Evolutionary conservation across 1,140 invertebrate species (phyloP).

Genomic region (Hypothenemus hampei): DNA sequence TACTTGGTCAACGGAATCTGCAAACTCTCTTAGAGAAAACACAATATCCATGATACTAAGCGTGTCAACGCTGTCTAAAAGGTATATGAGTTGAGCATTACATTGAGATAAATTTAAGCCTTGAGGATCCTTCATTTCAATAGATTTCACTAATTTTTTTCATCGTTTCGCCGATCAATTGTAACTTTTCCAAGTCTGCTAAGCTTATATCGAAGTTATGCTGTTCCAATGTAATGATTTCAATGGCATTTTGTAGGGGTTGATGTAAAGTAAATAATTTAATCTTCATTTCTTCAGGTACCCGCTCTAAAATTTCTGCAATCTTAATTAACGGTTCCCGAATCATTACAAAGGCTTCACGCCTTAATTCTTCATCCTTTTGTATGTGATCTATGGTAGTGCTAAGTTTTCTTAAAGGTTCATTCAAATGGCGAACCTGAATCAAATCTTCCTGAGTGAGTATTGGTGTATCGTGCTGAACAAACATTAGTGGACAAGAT

Average conservation of each 20-base stretch:
- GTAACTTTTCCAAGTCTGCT: slow-evolving; percentile 23
- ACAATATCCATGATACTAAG: slow-evolving; percentile 21
- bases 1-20: slow-evolving; percentile 16
- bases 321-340: slow-evolving; percentile 30
- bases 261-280: slow-evolving; percentile 26
- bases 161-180: slow-evolving; percentile 8
- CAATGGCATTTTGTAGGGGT: slow-evolving; percentile 36
- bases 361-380: slow-evolving; percentile 29
- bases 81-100: slow-evolving; percentile 3
- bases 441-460: slow-evolving; percentile 32
- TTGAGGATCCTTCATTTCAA: slow-evolving; percentile 6
- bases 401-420: slow-evolving; percentile 31
- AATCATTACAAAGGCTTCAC: slow-evolving; percentile 30
- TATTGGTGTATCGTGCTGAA: slow-evolving; percentile 23
- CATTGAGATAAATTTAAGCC: slow-evolving; percentile 8
- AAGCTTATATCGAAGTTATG: slow-evolving; percentile 33
- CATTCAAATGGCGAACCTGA: slow-evolving; percentile 31
- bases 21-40: slow-evolving; percentile 22
- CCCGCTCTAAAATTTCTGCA: slow-evolving; percentile 26
- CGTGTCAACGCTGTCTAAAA: slow-evolving; percentile 16
- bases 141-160: slow-evolving; percentile 4
- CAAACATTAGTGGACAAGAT: slow-evolving; percentile 21
- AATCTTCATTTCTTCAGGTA: slow-evolving; percentile 29
- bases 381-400: slow-evolving; percentile 30
- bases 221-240: slow-evolving; percentile 39